Evolutionary conservation across 2,888 invertebrate genomes (phyloP).

Genomic region (Peribatodes rhomboidaria): DNA sequence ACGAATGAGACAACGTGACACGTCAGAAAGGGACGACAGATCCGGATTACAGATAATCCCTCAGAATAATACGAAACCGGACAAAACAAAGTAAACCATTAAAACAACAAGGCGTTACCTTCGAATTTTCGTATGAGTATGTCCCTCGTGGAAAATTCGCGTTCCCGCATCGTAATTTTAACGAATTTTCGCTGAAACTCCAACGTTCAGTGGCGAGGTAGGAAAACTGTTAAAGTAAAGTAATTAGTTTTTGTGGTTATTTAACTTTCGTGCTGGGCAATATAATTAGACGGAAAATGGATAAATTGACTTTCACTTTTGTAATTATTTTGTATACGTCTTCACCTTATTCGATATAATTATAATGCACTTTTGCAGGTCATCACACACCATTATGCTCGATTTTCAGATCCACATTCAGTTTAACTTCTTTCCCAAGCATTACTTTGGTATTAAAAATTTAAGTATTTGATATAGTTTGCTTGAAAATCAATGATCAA

Average conservation of each 20-base stretch:
- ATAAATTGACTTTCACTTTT: slow-evolving; percentile 28
- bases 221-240: slow-evolving; percentile 27
- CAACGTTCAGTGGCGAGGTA: slow-evolving; percentile 2
- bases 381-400: too few species aligned
- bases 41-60: slow-evolving; percentile 29
- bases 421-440: too few species aligned
- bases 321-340: too few species aligned
- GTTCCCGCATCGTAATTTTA: slow-evolving; percentile 15
- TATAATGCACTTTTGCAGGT: too few species aligned
- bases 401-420: too few species aligned
- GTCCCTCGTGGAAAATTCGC: slow-evolving; percentile 24
- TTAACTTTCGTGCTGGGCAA: slow-evolving; percentile 20
- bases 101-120: slow-evolving; percentile 25
- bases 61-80: slow-evolving; percentile 12
- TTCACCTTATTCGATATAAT: too few species aligned
- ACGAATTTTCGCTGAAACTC: slow-evolving; percentile 30
- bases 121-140: slow-evolving; percentile 21
- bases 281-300: slow-evolving; percentile 42
- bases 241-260: slow-evolving; percentile 33
- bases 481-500: too few species aligned
- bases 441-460: too few species aligned
- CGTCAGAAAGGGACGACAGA: slow-evolving; percentile 20
- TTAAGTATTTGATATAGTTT: too few species aligned
- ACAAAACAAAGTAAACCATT: slow-evolving; percentile 24
- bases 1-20: slow-evolving; percentile 11